Conservation (phyloP, 2,113 vertebrate species). For the Ailurus styani region DNA sequence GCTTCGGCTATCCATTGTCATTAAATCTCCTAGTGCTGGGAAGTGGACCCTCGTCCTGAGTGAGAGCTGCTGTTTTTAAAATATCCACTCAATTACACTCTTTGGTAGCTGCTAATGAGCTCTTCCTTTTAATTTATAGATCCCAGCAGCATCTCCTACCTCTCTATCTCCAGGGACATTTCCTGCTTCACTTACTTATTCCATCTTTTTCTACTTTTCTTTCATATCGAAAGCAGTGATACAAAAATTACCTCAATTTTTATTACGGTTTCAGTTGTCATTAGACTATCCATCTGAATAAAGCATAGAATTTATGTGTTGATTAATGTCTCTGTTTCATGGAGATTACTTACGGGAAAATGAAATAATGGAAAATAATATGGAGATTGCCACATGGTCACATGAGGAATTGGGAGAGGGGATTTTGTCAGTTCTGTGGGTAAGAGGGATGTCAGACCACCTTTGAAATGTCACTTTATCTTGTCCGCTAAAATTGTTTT, state of each 20-base stretch:
- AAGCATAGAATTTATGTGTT: neutral
- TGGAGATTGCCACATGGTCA: neutral
- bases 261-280: neutral
- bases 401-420: neutral
- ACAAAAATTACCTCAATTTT: neutral
- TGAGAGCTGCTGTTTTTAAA: neutral
- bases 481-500: neutral
- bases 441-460: neutral
- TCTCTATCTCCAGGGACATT: neutral
- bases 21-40: neutral
- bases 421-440: neutral
- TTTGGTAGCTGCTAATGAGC: neutral
- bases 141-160: neutral
- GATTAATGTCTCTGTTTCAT: neutral
- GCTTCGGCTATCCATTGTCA: neutral
- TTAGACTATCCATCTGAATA: neutral
- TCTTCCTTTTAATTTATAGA: neutral
- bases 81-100: neutral
- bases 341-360: neutral
- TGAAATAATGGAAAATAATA: neutral
- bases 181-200: neutral
- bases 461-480: neutral
- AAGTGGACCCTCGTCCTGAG: neutral
- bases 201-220: neutral
- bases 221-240: neutral